Conservation (phyloP, 1,140 invertebrate genomes). For the Euwallacea fornicatus region DNA sequence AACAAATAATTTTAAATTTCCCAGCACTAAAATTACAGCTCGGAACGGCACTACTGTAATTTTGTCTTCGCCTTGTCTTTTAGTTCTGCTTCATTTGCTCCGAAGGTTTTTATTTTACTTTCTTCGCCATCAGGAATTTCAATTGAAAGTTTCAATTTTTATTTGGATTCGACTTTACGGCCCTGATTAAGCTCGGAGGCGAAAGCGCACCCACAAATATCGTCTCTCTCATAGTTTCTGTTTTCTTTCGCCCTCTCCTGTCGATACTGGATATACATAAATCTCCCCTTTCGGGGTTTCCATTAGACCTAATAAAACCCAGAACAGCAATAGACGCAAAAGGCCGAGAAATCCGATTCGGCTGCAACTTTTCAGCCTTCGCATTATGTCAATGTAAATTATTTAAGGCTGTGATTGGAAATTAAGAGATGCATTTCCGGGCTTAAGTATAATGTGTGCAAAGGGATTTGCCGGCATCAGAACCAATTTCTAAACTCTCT, state of each 20-base stretch:
- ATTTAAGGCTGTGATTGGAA: slow-evolving; percentile 16
- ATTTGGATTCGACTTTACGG: background rate
- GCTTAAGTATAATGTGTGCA: too few relatives aligned
- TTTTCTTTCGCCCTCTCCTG: slow-evolving; percentile 2
- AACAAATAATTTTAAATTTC: too few relatives aligned
- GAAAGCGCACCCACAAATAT: too few relatives aligned
- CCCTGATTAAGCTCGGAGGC: background rate
- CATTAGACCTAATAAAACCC: slow-evolving; percentile 28
- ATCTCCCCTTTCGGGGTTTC: slow-evolving; percentile 12
- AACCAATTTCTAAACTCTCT: slow-evolving; percentile 3
- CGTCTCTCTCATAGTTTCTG: slow-evolving; percentile 5
- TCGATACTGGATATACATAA: slow-evolving; percentile 15
- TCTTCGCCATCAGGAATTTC: too few relatives aligned
- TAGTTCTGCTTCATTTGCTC: slow-evolving; percentile 16
- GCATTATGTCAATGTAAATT: slow-evolving; percentile 18
- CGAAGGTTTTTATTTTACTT: background rate
- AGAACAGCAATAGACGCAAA: slow-evolving; percentile 18
- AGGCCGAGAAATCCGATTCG: slow-evolving; percentile 3
- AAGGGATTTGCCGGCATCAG: background rate
- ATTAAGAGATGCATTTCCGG: slow-evolving; percentile 7
- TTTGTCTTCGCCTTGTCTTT: slow-evolving; percentile 23
- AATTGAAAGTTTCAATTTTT: too few relatives aligned
- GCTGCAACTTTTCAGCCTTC: background rate
- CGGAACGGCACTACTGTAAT: slow-evolving; percentile 3
- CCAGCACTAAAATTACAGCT: too few relatives aligned